phyloP scores from a whole-genome alignment of 92 coral and sea anemone genomes.

The Micromussa lordhowensis region DNA sequence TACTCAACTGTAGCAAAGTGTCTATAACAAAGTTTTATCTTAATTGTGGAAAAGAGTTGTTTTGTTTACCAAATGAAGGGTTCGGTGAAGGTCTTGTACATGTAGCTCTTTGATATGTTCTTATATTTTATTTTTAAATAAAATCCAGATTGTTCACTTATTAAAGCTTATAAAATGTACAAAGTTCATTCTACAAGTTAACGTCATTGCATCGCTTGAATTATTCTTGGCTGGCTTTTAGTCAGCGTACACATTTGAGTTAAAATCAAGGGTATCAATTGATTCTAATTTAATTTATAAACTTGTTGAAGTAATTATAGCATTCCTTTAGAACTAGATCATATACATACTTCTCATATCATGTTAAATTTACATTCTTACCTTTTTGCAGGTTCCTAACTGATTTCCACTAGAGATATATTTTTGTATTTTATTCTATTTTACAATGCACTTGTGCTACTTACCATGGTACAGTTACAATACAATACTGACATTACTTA shows the following conservation, averaged over 20 bases:
- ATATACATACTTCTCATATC: background rate
- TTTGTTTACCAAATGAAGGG: background rate
- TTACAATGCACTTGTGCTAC: no score
- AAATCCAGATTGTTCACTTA: slow-evolving; percentile 1
- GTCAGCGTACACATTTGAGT: background rate
- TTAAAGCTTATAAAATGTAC: slow-evolving; percentile 1
- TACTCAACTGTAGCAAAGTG: background rate
- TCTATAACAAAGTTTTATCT: background rate
- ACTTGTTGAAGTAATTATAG: background rate
- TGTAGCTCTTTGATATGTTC: background rate
- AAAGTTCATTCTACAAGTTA: slow-evolving; percentile 14
- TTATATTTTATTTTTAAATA: background rate
- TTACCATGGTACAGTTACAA: no score
- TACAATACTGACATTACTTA: no score
- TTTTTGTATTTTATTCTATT: no score
- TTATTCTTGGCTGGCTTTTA: background rate
- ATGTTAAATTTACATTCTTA: background rate
- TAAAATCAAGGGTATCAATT: background rate
- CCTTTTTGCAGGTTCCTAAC: background rate
- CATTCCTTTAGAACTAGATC: background rate
- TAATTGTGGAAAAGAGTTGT: background rate
- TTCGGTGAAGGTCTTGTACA: background rate
- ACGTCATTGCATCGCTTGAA: background rate
- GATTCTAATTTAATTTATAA: background rate
- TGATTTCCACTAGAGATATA: no score